phyloP scores from a whole-genome alignment of 2,797 vertebrate genomes.

The Psittacula derbiana region DNA sequence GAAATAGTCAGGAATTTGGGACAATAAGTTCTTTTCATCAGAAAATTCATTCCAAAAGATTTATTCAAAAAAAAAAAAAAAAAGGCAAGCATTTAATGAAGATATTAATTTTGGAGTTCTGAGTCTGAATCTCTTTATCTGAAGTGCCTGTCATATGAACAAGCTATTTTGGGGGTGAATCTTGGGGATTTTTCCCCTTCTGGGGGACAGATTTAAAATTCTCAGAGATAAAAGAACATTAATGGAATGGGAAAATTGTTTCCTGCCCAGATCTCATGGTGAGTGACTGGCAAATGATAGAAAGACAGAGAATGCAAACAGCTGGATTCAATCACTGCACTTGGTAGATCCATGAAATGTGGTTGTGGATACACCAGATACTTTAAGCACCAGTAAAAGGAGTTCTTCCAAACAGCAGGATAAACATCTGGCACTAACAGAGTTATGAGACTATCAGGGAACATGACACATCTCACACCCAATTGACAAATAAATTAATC shows the following conservation, averaged over 20 bases:
- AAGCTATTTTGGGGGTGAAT: not conserved
- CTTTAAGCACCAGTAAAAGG: not conserved
- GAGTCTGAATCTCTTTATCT: not conserved
- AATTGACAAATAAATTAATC: not conserved
- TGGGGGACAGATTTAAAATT: not conserved
- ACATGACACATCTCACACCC: not conserved
- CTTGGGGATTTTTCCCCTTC: accelerated
- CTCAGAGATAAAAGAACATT: not conserved
- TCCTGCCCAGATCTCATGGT: not conserved
- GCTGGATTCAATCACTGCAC: conserved; percentile 30
- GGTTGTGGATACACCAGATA: not conserved
- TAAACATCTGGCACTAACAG: not conserved
- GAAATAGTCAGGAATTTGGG: not conserved
- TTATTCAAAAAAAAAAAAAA: not conserved
- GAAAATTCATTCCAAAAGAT: not conserved
- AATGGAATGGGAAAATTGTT: conserved; percentile 32
- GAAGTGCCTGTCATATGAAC: not conserved
- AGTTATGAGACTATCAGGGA: not conserved
- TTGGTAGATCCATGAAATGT: not conserved
- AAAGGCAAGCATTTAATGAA: not conserved
- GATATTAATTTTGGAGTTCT: not conserved
- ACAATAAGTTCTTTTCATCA: not conserved
- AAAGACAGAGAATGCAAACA: not conserved
- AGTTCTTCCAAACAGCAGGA: not conserved
- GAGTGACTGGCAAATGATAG: conserved; percentile 36